Conservation (phyloP, 2,113 vertebrate genomes). For the Carassius gibelio region DNA sequence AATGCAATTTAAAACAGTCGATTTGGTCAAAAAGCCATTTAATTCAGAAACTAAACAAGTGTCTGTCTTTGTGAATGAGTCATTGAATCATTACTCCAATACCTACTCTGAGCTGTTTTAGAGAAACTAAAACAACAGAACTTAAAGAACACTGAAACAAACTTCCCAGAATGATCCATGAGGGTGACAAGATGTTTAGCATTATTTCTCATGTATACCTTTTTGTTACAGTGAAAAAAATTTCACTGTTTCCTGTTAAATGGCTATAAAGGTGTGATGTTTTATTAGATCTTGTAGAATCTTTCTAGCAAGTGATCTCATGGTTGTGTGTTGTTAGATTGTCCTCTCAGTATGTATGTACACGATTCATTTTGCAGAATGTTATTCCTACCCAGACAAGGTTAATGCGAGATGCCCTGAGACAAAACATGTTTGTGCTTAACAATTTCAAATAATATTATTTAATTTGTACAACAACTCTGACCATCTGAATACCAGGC, state of each 20-base stretch:
- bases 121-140: too few species aligned
- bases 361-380: slow-evolving; percentile 1
- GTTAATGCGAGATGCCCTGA: neutral
- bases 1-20: too few species aligned
- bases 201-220: neutral
- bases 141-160: too few species aligned
- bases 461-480: neutral
- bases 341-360: neutral
- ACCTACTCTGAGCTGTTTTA: neutral
- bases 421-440: neutral
- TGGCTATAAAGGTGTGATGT: neutral
- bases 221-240: neutral
- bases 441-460: neutral
- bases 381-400: neutral
- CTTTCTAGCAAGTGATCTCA: slow-evolving; percentile 1
- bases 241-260: neutral
- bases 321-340: neutral
- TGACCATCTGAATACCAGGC: neutral
- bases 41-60: neutral
- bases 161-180: too few species aligned
- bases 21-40: neutral
- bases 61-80: neutral
- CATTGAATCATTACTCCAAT: neutral
- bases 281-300: neutral
- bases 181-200: neutral